Evolutionary conservation across 2,888 invertebrate genomes (phyloP).

Genomic region (Molanna angustata): DNA sequence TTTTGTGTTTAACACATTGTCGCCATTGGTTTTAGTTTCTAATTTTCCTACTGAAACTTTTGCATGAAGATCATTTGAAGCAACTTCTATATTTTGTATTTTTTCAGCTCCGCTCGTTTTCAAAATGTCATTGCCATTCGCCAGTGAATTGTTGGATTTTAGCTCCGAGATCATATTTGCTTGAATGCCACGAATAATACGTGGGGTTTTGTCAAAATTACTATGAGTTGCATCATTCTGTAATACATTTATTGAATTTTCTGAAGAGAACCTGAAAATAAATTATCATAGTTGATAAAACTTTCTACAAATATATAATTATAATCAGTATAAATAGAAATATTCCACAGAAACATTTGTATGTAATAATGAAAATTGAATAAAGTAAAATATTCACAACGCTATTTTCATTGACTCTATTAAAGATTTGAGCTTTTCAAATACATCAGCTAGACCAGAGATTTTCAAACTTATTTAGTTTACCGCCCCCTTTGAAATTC

Average conservation of each 20-base stretch:
- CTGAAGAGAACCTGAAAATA: constrained; percentile 23
- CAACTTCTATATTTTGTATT: background rate
- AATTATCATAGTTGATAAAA: too few species aligned
- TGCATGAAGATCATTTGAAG: too few species aligned
- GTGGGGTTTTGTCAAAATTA: constrained; percentile 24
- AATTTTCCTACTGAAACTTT: too few species aligned
- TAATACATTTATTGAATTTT: constrained; percentile 23
- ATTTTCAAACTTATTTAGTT: too few species aligned
- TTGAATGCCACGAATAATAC: constrained; percentile 26
- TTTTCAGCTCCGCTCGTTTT: background rate
- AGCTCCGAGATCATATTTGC: constrained; percentile 11
- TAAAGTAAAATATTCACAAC: too few species aligned
- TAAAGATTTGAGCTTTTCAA: too few species aligned
- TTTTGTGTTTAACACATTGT: background rate
- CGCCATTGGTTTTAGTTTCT: background rate
- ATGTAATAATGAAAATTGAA: too few species aligned
- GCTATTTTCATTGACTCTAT: too few species aligned
- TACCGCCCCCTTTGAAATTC: too few species aligned
- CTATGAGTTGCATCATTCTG: constrained; percentile 20
- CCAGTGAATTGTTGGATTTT: constrained; percentile 24
- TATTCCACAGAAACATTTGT: too few species aligned
- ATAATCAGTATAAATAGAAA: background rate
- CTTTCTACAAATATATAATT: too few species aligned
- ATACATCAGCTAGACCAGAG: too few species aligned
- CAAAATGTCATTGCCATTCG: background rate